phyloP scores from a whole-genome alignment of 2,888 invertebrate species.

The Horisme vitalbata region DNA sequence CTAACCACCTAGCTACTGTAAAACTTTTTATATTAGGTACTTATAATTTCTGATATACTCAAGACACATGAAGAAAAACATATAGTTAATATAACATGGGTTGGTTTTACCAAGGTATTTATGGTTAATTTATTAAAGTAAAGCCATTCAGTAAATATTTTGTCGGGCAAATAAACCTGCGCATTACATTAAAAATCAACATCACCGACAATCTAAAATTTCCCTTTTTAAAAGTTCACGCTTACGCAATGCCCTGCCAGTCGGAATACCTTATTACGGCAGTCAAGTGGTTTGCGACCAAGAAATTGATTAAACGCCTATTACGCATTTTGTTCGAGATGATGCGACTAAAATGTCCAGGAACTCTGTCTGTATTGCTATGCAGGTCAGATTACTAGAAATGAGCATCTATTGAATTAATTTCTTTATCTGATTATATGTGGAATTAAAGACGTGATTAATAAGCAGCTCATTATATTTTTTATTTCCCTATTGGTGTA shows the following conservation, averaged over 20 bases:
- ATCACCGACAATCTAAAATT: slow-evolving; percentile 12
- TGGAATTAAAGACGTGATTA: slow-evolving; percentile 8
- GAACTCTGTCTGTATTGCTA: slow-evolving; percentile 38
- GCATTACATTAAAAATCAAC: no score
- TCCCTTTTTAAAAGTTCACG: slow-evolving; percentile 27
- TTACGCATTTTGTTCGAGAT: neutral
- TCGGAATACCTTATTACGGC: slow-evolving; percentile 6
- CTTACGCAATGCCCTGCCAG: slow-evolving; percentile 17
- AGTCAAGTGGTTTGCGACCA: neutral
- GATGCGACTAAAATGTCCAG: slow-evolving; percentile 40
- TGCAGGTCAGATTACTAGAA: slow-evolving; percentile 25
- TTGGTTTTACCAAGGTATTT: no score
- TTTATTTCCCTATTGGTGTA: no score
- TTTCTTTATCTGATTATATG: slow-evolving; percentile 10
- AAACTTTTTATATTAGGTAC: no score
- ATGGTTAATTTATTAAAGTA: no score
- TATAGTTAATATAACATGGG: no score
- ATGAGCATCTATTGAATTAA: slow-evolving; percentile 9
- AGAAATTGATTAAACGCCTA: slow-evolving; percentile 11
- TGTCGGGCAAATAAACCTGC: no score
- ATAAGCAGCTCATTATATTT: no score
- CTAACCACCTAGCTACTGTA: no score
- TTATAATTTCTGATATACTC: no score
- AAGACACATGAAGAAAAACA: no score
- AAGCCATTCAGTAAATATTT: no score